Conservation (phyloP, 1,140 invertebrate species). For the Neoseiulus cucumeris region DNA sequence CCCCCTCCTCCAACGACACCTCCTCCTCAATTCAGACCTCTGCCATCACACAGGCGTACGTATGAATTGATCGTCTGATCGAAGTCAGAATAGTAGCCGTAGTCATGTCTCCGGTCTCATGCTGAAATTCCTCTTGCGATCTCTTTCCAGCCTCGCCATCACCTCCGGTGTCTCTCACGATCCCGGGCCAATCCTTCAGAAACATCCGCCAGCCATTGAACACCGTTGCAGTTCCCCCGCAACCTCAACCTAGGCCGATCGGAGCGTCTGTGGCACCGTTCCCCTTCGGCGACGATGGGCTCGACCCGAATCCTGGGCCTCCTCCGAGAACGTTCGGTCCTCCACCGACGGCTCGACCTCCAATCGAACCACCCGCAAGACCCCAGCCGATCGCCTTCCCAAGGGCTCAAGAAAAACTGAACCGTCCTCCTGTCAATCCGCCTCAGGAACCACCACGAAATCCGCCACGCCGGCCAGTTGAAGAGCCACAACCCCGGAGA, state of each 20-base stretch:
- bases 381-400: neutral
- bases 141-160: neutral
- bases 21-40: too few species aligned
- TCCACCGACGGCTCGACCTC: neutral
- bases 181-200: neutral
- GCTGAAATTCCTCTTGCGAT: neutral
- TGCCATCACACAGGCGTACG: too few species aligned
- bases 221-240: neutral
- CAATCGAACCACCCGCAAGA: neutral
- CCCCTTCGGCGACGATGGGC: constrained; percentile 1
- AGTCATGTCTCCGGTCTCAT: neutral
- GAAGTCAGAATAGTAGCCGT: neutral
- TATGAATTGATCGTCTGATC: neutral
- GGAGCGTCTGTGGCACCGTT: neutral
- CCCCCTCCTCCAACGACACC: too few species aligned
- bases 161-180: neutral
- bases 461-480: neutral
- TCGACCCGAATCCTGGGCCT: too few species aligned
- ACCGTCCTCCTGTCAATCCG: neutral
- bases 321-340: neutral
- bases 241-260: neutral
- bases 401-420: neutral
- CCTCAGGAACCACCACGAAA: neutral
- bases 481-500: neutral
- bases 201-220: neutral